phyloP scores from a whole-genome alignment of 1,140 invertebrate genomes.

The Zaprionus nigranus region DNA sequence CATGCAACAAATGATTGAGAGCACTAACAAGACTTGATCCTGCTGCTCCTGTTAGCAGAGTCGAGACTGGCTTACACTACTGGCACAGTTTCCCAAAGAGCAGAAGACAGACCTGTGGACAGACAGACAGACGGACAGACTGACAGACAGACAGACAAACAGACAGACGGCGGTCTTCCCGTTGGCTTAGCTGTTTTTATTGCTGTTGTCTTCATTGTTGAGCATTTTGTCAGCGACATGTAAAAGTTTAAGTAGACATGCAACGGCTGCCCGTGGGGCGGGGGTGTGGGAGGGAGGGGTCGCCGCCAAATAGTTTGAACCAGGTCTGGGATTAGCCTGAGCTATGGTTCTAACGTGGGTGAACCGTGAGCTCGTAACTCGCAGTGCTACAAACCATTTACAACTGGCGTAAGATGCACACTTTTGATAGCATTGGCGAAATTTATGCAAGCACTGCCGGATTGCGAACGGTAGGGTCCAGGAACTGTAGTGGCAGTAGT shows the following conservation, averaged over 20 bases:
- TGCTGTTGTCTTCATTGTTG: conserved; percentile 63
- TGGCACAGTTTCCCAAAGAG: conserved; percentile 71
- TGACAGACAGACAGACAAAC: too few species aligned
- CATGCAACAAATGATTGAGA: conserved; percentile 52
- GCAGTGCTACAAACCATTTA: conserved; percentile 60
- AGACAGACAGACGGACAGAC: conserved; percentile 2
- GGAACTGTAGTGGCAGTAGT: conserved; percentile 8
- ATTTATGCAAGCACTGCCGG: conserved; percentile 63
- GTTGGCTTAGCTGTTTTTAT: conserved; percentile 54
- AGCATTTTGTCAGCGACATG: conserved; percentile 80
- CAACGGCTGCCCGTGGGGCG: conserved; percentile 29
- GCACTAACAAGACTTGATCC: conserved; percentile 75
- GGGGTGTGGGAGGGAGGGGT: conserved; percentile 9
- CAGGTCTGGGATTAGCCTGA: conserved; percentile 27
- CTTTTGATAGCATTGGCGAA: conserved; percentile 73
- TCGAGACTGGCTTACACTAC: conserved; percentile 60
- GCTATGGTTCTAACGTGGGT: conserved; percentile 41
- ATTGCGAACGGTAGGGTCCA: conserved; percentile 25
- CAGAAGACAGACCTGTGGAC: conserved; percentile 27
- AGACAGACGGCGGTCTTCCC: conserved; percentile 51
- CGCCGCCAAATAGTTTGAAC: neutral
- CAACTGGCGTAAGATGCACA: conserved; percentile 77
- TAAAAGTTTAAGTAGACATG: conserved; percentile 78
- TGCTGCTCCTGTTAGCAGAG: conserved; percentile 76
- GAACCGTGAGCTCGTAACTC: conserved; percentile 47